A percentile compares a stretch with the other conserved stretches of the same genome.
These are phyloP conservation scores for Urocynchramus pylzowi DNA, from an alignment of 2,113 vertebrate species.

Conservation along the genomic window DNA sequence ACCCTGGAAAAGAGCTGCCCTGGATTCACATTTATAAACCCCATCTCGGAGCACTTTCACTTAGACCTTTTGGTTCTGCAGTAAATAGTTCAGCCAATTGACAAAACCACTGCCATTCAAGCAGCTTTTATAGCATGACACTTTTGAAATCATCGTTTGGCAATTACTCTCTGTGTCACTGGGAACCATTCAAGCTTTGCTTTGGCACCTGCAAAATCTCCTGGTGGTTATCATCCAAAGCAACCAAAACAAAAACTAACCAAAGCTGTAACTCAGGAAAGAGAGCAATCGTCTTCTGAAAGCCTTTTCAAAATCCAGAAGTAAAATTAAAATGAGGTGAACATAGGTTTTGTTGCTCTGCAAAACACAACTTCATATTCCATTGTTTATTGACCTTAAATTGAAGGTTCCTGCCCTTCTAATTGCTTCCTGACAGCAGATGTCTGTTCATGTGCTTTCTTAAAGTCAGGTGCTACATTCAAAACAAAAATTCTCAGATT, in stretches of 20 bases:
- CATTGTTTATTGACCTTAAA: not conserved
- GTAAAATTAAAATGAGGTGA: not conserved
- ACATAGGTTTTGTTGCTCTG: not conserved
- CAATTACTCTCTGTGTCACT: not conserved
- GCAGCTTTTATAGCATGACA: not conserved
- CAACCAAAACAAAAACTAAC: not conserved
- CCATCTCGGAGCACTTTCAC: not conserved
- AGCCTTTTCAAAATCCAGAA: not conserved
- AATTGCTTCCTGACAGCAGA: not conserved
- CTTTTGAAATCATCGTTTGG: not conserved
- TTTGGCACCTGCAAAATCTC: not conserved
- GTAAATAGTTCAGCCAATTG: not conserved
- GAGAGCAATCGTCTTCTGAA: accelerated
- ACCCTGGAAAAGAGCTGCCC: not conserved
- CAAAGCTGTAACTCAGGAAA: not conserved
- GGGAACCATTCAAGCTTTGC: not conserved
- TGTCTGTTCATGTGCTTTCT: not conserved
- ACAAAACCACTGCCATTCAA: not conserved
- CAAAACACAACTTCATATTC: not conserved
- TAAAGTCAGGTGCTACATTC: not conserved
- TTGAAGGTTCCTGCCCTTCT: not conserved
- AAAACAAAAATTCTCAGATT: not conserved
- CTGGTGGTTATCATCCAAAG: not conserved
- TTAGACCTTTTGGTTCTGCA: not conserved
- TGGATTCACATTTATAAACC: not conserved